Evolutionary conservation across 2,888 invertebrate genomes (phyloP), one percentile per base, ranked within the genome.

Genomic region (Schizotus pectinicornis): DNA sequence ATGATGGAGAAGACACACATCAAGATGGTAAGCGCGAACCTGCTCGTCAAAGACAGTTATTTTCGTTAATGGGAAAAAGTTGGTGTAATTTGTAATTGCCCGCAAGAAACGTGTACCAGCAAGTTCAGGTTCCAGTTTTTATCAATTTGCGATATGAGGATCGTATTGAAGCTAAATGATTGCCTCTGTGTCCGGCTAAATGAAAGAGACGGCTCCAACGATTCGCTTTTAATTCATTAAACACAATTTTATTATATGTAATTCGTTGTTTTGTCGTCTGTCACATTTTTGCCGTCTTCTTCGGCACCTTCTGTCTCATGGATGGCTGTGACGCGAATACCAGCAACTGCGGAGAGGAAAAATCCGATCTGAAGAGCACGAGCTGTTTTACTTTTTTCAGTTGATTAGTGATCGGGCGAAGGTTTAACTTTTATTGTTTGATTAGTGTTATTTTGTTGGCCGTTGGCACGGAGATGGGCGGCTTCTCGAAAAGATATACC

Each of bases 201-300:
- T 33, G 46, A 43, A 49, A 22, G 22, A 61, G 54, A 52, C 35
- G 9, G 51, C 54, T 50, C 59, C 59, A 56, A 59, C 62, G 56
- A 53, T 69, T 68, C 69, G 69, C 69, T 68, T 66, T 68, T 63
- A 45, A 68, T 65, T 67, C 68, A 63, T 68, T 69, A 67, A 67
- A 62, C 65, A 65, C 54, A 60, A 67, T 61, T 68, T 69, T 72
- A n/a, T n/a, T n/a, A n/a, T 62, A 64, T 56, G 2, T 22, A 59
- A 67, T 69, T 70, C 71, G 71, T 72, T 72, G 72, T 71, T 72
- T 71, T 68, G 65, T 65, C 64, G 71, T 71, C 70, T 69, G 70
- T 68, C 68, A 71, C 71, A 70, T 67, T 69, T 70, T 71, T 64
- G 59, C 54, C 42, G 65, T 67, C 62, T 63, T 67, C 66, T 62